A percentile compares a stretch with the other conserved stretches of the same genome.
Conservation (phyloP, 2,113 vertebrate genomes). For the Gracilinanus agilis region DNA sequence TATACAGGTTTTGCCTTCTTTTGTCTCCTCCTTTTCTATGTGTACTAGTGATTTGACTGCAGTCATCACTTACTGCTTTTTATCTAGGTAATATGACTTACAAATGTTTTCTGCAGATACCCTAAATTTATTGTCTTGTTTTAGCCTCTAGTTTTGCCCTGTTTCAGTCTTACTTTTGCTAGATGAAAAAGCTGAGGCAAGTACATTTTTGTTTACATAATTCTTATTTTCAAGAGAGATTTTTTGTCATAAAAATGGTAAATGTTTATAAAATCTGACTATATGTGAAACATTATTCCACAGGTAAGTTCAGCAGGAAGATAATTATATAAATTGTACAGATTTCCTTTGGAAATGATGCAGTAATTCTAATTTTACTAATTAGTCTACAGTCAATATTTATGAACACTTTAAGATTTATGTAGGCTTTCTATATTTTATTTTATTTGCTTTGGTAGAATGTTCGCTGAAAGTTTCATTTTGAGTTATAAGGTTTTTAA, state of each 20-base stretch:
- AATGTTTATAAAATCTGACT: conserved; percentile 18
- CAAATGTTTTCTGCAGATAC: neutral
- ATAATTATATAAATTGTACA: conserved; percentile 26
- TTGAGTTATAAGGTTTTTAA: neutral
- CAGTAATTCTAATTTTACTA: neutral
- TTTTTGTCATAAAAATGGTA: conserved; percentile 43
- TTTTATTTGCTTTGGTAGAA: neutral
- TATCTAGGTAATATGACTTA: neutral
- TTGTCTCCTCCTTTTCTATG: neutral
- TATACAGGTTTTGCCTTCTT: neutral
- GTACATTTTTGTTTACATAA: conserved; percentile 16
- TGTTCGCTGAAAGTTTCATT: neutral
- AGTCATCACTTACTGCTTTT: neutral
- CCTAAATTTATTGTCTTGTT: neutral
- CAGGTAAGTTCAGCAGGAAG: conserved; percentile 39
- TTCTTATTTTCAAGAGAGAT: conserved; percentile 15
- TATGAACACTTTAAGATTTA: neutral
- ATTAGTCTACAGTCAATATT: neutral
- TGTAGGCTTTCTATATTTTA: no score
- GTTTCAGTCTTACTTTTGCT: neutral
- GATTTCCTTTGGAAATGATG: conserved; percentile 20
- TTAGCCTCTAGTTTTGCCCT: neutral
- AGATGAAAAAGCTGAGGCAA: conserved; percentile 4
- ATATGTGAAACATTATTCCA: conserved; percentile 28
- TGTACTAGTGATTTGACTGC: neutral